phyloP scores from a whole-genome alignment of 2,888 invertebrate genomes.

The Mellilla xanthometata region DNA sequence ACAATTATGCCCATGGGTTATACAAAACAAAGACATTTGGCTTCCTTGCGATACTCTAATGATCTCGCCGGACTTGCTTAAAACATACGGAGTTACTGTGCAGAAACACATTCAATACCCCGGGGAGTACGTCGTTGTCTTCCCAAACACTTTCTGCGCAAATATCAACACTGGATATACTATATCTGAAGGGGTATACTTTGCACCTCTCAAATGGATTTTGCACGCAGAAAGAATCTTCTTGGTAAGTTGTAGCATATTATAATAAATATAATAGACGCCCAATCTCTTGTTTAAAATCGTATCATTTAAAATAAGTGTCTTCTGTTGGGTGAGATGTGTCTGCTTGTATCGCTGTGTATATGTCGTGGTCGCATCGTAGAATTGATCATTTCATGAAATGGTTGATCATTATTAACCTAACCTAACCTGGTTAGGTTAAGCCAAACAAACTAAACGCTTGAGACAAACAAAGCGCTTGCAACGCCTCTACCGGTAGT shows the following conservation, averaged over 20 bases:
- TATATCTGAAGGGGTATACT: constrained; percentile 96
- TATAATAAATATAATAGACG: no score
- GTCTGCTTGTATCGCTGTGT: no score
- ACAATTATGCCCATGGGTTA: constrained; percentile 90
- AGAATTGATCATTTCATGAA: no score
- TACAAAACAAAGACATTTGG: constrained; percentile 93
- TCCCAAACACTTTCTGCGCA: constrained; percentile 93
- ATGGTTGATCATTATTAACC: no score
- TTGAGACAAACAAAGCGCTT: no score
- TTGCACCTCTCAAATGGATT: constrained; percentile 92
- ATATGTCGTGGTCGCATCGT: no score
- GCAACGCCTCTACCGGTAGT: no score
- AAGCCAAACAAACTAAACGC: no score
- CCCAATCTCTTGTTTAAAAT: no score
- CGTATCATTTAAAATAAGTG: no score
- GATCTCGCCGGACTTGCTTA: constrained; percentile 92
- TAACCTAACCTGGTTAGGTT: no score
- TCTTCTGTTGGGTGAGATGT: no score
- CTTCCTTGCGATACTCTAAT: constrained; percentile 95
- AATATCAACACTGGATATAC: constrained; percentile 94
- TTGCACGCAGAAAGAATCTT: constrained; percentile 87
- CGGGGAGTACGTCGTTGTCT: constrained; percentile 94
- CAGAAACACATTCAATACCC: constrained; percentile 91
- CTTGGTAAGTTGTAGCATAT: constrained; percentile 68
- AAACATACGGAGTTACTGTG: constrained; percentile 89